Percentiles rank a stretch among this genome's conserved stretches.
Conservation (phyloP, 2,797 vertebrate genomes). For the Mastacembelus armatus region DNA sequence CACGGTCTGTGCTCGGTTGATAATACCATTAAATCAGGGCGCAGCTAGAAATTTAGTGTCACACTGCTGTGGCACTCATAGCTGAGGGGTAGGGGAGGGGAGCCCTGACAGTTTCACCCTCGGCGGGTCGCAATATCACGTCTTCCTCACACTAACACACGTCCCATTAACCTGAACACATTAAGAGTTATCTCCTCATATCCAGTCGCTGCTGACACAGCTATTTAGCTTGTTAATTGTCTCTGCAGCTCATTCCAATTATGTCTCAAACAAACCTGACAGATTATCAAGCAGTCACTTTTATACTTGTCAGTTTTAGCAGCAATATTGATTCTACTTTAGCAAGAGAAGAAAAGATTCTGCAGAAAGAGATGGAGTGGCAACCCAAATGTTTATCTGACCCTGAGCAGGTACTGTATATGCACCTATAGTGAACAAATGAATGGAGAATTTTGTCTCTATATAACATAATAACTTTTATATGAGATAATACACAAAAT, state of each 20-base stretch:
- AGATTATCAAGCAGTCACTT: conserved; percentile 19
- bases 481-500: too few relatives aligned
- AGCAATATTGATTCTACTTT: conserved; percentile 6
- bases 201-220: conserved; percentile 28
- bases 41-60: conserved; percentile 48
- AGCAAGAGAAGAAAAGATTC: background rate
- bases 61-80: conserved; percentile 29
- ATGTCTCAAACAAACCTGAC: conserved; percentile 21
- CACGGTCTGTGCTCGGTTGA: conserved; percentile 63
- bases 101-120: conserved; percentile 38
- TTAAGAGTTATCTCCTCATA: conserved; percentile 20
- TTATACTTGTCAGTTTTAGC: conserved; percentile 6
- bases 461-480: too few relatives aligned
- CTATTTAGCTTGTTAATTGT: conserved; percentile 24
- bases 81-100: conserved; percentile 32
- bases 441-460: background rate
- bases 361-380: background rate
- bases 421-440: background rate
- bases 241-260: conserved; percentile 11
- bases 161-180: conserved; percentile 24
- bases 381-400: background rate
- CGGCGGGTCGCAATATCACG: conserved; percentile 9
- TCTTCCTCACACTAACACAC: conserved; percentile 13
- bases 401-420: background rate
- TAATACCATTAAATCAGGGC: conserved; percentile 71